Evolutionary conservation across 2,113 vertebrate species (phyloP), one percentile per base, ranked within the genome.

Genomic region (Chitala chitala): DNA sequence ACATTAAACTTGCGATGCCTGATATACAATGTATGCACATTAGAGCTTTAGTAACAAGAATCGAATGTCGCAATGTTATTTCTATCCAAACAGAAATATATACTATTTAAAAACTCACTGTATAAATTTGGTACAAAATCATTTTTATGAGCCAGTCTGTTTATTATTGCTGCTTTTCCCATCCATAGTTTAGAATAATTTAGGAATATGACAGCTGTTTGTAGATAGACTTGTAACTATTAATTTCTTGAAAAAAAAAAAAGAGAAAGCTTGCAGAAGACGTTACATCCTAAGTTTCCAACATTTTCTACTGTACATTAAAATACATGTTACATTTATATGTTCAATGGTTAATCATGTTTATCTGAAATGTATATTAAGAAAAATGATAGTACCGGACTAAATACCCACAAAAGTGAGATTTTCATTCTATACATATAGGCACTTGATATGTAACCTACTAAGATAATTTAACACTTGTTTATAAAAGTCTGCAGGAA

Each of bases 371-470:
- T 87, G 86, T 75, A 40, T 89, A 85, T 83, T 38, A 63, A 63
- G 59, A 84, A 75, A 66, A 85, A 79, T 78, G 29, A 73, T 13
- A 46, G 42, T 80, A 89, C 84, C 83, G 86, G 83, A 88, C 82
- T 83, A 86, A 86, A 86, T 86, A 85, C 82, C 46, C 63, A 85
- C 86, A 84, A 89, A 87, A 84, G 82, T 87, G 85, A 82, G 83
- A 88, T 90, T 33, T 89, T 89, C 87, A 84, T 87, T 84, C 86
- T 86, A 86, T 89, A 88, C 85, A 86, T 86, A 88, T 89, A 91
- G 90, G 89, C 90, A 92, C 90, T 92, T 92, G 85, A 89, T 86
- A 89, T 87, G 84, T 83, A 79, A 85, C 86, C 80, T 85, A 84
- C 84, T 84, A 80, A 82, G 78, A 87, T 87, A 63, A 86, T 73